These are phyloP conservation scores for Actinernus sp. DNA, from an alignment of 92 coral and sea anemone species.

Conservation along the genomic window DNA sequence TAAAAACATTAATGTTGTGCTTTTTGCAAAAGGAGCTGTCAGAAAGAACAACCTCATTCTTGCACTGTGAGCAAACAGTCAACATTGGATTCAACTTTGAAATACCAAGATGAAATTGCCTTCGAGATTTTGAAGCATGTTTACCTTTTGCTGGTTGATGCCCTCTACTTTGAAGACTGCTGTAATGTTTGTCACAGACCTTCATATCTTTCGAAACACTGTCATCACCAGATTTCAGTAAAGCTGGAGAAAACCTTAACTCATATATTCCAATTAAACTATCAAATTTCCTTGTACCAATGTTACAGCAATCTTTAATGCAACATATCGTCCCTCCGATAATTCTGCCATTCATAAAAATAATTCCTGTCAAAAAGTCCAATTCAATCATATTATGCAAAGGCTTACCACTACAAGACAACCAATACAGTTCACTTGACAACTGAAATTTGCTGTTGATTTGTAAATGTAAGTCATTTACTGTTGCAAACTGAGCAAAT, in stretches of 20 bases:
- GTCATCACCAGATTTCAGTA: neutral
- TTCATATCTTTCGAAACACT: neutral
- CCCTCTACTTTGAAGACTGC: constrained; percentile 1
- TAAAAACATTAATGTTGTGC: constrained; percentile 33
- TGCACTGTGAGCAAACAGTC: constrained; percentile 25
- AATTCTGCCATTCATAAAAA: constrained; percentile 13
- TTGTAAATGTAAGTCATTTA: constrained; percentile 27
- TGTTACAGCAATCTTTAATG: constrained; percentile 22
- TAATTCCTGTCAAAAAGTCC: constrained; percentile 3
- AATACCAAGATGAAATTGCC: constrained; percentile 12
- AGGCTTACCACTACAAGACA: constrained; percentile 43
- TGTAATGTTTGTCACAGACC: constrained; percentile 10
- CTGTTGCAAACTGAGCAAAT: constrained; percentile 34
- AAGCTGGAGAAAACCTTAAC: neutral
- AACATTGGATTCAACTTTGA: constrained; percentile 21
- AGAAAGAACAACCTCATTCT: constrained; percentile 21
- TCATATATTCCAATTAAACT: constrained; percentile 40
- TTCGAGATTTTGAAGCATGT: neutral
- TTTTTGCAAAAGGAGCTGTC: constrained; percentile 24
- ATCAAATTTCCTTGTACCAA: constrained; percentile 25
- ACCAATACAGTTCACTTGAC: constrained; percentile 19
- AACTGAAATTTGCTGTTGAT: constrained; percentile 12
- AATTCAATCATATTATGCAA: neutral
- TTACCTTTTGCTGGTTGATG: constrained; percentile 15
- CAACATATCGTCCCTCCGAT: constrained; percentile 27